phyloP scores from a whole-genome alignment of 2,888 invertebrate species.

The Buathra laborator region DNA sequence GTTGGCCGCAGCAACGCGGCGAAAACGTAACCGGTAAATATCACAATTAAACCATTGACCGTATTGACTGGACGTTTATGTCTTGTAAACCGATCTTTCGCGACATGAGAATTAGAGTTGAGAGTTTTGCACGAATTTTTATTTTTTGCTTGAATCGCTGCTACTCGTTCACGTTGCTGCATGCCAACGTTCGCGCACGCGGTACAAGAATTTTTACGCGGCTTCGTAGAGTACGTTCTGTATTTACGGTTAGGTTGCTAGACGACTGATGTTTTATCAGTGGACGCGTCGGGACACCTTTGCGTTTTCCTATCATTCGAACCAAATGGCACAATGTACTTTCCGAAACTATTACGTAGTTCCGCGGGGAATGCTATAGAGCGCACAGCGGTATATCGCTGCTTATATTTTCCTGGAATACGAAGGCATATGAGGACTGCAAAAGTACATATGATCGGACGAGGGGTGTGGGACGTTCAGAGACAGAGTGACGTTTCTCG shows the following conservation, averaged over 20 bases:
- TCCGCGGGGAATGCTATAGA: conserved; percentile 28
- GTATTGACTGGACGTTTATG: neutral
- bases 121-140: no score
- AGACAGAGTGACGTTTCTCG: conserved; percentile 65
- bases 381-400: conserved; percentile 42
- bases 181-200: neutral
- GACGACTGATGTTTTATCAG: conserved; percentile 65
- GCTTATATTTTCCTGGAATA: conserved; percentile 49
- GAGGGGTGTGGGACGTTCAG: conserved; percentile 26
- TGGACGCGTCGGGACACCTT: conserved; percentile 66
- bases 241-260: neutral
- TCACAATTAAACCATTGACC: conserved; percentile 52
- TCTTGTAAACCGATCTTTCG: no score
- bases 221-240: neutral
- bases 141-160: neutral
- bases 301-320: conserved; percentile 67
- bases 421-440: conserved; percentile 22
- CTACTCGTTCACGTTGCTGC: no score
- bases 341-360: conserved; percentile 48
- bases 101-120: no score
- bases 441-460: conserved; percentile 20
- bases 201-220: neutral
- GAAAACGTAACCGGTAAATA: conserved; percentile 87
- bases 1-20: conserved; percentile 88
- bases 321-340: conserved; percentile 60